A percentile compares a stretch with the other conserved stretches of the same genome.
Conservation (phyloP, 1,140 invertebrate species). For the Orchestia grillus region DNA sequence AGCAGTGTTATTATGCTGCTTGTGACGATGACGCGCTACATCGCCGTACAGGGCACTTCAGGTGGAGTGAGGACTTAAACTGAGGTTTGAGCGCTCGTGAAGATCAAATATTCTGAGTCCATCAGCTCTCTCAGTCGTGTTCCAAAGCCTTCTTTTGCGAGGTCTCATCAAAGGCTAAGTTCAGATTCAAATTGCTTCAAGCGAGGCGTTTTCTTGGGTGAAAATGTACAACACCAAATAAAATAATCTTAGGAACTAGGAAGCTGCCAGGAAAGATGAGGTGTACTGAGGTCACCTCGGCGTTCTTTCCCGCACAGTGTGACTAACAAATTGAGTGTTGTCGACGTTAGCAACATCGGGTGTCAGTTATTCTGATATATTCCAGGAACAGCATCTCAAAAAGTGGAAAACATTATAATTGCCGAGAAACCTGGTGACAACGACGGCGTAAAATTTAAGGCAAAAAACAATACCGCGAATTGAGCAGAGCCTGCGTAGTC, state of each 20-base stretch:
- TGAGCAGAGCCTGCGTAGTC: not conserved
- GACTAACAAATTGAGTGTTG: not conserved
- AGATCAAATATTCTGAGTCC: no score
- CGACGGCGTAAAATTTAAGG: not conserved
- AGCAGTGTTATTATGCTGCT: no score
- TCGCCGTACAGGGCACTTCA: no score
- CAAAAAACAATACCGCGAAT: not conserved
- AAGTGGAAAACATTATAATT: not conserved
- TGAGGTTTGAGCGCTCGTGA: no score
- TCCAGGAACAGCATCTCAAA: not conserved
- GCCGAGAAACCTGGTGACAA: not conserved
- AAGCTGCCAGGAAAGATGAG: not conserved
- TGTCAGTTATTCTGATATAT: not conserved
- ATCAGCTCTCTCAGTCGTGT: no score
- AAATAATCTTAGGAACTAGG: not conserved
- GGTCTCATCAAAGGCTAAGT: no score
- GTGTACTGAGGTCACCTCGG: not conserved
- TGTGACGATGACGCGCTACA: no score
- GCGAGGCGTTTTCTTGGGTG: no score
- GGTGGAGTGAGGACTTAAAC: no score
- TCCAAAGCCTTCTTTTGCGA: no score
- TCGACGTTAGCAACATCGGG: not conserved
- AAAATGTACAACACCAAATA: not conserved
- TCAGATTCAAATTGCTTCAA: no score
- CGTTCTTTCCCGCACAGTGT: not conserved